Evolutionary conservation across 2,113 vertebrate genomes (phyloP).

Genomic region (Poecile atricapillus): DNA sequence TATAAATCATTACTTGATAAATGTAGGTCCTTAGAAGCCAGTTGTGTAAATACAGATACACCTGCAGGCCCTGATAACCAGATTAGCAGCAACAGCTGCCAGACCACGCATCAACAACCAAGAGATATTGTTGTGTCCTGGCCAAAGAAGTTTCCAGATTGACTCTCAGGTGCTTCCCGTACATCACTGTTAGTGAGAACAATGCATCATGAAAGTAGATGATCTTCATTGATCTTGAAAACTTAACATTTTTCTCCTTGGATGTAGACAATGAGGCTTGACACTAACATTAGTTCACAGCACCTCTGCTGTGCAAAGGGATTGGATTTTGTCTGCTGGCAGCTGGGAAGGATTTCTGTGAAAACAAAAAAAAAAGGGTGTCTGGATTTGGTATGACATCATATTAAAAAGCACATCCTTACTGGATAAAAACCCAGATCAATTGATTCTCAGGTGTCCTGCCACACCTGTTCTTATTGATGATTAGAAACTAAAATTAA

Average conservation of each 20-base stretch:
- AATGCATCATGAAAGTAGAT: slow-evolving; percentile 50
- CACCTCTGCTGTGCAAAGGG: background rate
- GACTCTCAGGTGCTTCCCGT: slow-evolving; percentile 62
- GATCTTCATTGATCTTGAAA: slow-evolving; percentile 41
- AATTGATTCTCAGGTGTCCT: background rate
- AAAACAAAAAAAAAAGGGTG: background rate
- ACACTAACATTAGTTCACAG: background rate
- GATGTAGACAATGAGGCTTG: background rate
- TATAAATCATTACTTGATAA: slow-evolving; percentile 63
- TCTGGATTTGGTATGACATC: slow-evolving; percentile 26
- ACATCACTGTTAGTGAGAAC: slow-evolving; percentile 39
- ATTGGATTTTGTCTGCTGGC: background rate
- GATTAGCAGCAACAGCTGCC: slow-evolving; percentile 65
- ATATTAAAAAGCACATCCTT: background rate
- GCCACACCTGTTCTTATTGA: slow-evolving; percentile 2
- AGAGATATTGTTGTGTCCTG: slow-evolving; percentile 41
- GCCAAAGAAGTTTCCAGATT: slow-evolving; percentile 59
- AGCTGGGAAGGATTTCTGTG: background rate
- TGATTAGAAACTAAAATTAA: slow-evolving; percentile 23
- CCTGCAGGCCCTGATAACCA: slow-evolving; percentile 66
- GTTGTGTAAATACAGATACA: slow-evolving; percentile 64
- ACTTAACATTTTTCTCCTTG: slow-evolving; percentile 2
- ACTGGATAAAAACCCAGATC: background rate
- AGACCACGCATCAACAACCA: slow-evolving; percentile 58
- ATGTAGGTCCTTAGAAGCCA: slow-evolving; percentile 63